A percentile compares a stretch with the other conserved stretches of the same genome.
phyloP scores from a whole-genome alignment of 1,140 invertebrate genomes.

The Nasonia longicornis region DNA sequence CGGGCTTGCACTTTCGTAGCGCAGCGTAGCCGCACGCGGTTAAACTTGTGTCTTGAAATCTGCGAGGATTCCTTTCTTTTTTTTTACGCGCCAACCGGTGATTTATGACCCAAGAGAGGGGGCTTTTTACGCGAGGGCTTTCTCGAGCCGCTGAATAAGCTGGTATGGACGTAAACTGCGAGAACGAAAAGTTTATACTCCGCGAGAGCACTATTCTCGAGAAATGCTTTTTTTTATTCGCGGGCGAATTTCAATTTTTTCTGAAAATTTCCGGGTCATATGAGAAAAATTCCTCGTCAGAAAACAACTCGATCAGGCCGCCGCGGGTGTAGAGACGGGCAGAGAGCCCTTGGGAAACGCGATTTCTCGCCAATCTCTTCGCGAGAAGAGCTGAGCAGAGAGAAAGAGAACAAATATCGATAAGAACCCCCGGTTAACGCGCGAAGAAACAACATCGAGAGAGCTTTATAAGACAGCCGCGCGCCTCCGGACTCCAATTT shows the following conservation, averaged over 20 bases:
- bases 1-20: neutral
- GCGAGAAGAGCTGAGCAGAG: too few species aligned
- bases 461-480: neutral
- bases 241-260: too few species aligned
- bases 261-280: too few species aligned
- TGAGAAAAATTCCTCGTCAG: too few species aligned
- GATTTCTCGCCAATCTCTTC: too few species aligned
- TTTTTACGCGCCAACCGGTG: neutral
- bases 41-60: conserved; percentile 4
- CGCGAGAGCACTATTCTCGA: too few species aligned
- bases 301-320: too few species aligned
- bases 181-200: neutral
- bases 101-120: neutral
- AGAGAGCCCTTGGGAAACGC: too few species aligned
- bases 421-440: neutral
- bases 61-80: neutral
- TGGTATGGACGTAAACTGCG: neutral
- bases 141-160: neutral
- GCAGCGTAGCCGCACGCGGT: neutral
- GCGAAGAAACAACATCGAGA: neutral
- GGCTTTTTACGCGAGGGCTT: neutral
- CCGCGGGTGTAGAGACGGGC: too few species aligned
- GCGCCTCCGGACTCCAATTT: neutral
- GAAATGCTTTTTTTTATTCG: too few species aligned
- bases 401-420: neutral